These are phyloP conservation scores for Lepus europaeus DNA, from an alignment of 2,113 vertebrate genomes.

Conservation along the genomic window DNA sequence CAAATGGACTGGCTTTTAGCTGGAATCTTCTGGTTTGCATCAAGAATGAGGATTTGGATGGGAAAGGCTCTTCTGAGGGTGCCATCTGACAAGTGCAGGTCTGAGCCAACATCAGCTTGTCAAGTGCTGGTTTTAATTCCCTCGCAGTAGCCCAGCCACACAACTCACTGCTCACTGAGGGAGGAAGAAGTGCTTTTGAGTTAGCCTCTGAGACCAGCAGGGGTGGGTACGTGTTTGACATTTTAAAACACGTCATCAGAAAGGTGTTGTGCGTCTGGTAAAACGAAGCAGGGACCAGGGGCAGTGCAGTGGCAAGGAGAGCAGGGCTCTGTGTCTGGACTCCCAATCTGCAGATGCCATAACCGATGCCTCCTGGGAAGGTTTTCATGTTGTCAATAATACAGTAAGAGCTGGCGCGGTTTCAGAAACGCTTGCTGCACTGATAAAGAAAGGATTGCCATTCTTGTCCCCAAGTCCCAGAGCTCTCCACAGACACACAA, in stretches of 20 bases:
- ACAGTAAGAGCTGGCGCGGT: slow-evolving; percentile 13
- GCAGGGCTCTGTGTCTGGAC: not conserved
- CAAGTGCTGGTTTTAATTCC: slow-evolving; percentile 41
- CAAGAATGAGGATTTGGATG: slow-evolving; percentile 9
- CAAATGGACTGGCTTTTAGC: not conserved
- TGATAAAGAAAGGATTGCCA: slow-evolving; percentile 59
- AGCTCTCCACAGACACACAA: slow-evolving; percentile 70
- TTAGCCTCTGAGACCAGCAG: not conserved
- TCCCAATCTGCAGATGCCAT: slow-evolving; percentile 57
- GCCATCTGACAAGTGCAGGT: slow-evolving; percentile 58
- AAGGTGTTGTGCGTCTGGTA: slow-evolving; percentile 11
- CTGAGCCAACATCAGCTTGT: slow-evolving; percentile 49
- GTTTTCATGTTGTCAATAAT: slow-evolving; percentile 57
- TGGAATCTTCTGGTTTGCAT: slow-evolving; percentile 38
- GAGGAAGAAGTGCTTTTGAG: slow-evolving; percentile 56
- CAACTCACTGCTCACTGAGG: not conserved
- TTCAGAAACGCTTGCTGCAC: slow-evolving; percentile 54
- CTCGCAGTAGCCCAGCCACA: not conserved
- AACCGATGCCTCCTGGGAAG: slow-evolving; percentile 58
- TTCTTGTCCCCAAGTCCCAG: slow-evolving; percentile 73
- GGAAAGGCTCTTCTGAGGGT: slow-evolving; percentile 53
- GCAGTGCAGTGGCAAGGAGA: slow-evolving; percentile 9
- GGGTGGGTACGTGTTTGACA: not conserved
- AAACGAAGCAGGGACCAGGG: slow-evolving; percentile 25
- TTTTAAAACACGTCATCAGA: slow-evolving; percentile 29